Conservation (phyloP, 1,140 invertebrate species). For the Drosophila truncata region DNA sequence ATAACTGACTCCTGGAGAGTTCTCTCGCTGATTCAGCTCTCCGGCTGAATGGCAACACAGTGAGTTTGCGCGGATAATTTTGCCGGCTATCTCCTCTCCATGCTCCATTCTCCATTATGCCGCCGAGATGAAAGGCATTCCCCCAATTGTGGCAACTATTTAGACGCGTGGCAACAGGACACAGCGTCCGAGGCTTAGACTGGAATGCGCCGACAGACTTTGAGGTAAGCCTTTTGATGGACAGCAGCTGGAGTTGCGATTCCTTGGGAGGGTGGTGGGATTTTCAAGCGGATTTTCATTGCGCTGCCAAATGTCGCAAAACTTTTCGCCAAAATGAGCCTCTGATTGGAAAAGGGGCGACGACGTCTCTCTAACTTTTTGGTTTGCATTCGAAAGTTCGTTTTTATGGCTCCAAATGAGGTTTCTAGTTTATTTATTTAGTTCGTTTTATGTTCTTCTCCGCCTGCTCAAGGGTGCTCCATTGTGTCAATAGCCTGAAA, state of each 20-base stretch:
- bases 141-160: slow-evolving; percentile 27
- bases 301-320: slow-evolving; percentile 34
- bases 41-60: neutral
- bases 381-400: slow-evolving; percentile 37
- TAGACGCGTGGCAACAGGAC: slow-evolving; percentile 42
- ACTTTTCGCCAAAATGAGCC: slow-evolving; percentile 33
- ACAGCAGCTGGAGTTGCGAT: slow-evolving; percentile 17
- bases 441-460: slow-evolving; percentile 20
- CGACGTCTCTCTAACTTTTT: slow-evolving; percentile 10
- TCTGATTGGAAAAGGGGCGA: slow-evolving; percentile 29
- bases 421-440: slow-evolving; percentile 32
- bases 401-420: slow-evolving; percentile 46
- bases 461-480: slow-evolving; percentile 43
- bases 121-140: slow-evolving; percentile 35
- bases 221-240: slow-evolving; percentile 45
- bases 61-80: slow-evolving; percentile 47
- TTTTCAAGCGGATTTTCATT: slow-evolving; percentile 31
- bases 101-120: neutral
- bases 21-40: slow-evolving; percentile 13
- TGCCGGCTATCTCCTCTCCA: slow-evolving; percentile 6
- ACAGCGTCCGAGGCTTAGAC: slow-evolving; percentile 38
- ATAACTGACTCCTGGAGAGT: neutral
- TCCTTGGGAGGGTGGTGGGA: neutral
- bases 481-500: slow-evolving; percentile 65
- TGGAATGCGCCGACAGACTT: slow-evolving; percentile 38